Conservation (phyloP, 2,888 invertebrate species). For the Tetanocera ferruginea region DNA sequence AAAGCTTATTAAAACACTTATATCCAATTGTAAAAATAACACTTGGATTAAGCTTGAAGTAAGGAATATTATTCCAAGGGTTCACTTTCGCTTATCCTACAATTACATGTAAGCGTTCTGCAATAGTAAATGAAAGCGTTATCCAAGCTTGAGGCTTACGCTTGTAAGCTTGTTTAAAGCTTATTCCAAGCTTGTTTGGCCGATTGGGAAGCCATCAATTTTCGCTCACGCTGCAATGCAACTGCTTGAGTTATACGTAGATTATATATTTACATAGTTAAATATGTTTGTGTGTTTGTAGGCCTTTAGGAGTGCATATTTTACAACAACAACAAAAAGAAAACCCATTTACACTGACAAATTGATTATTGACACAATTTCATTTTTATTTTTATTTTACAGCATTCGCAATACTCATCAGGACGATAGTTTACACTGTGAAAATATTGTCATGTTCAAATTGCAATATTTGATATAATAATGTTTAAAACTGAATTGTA, state of each 20-base stretch:
- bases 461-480: background rate
- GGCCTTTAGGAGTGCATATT: background rate
- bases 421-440: background rate
- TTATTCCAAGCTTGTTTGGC: no score
- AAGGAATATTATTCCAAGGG: no score
- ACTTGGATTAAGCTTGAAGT: no score
- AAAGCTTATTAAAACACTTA: no score
- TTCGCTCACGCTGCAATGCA: background rate
- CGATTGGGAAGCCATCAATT: conserved; percentile 41
- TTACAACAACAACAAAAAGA: background rate
- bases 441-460: background rate
- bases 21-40: no score
- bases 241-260: background rate
- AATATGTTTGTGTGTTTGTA: background rate
- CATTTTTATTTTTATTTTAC: conserved; percentile 26
- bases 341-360: conserved; percentile 48
- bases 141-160: no score
- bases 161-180: no score
- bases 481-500: background rate
- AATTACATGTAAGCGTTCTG: no score
- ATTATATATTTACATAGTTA: background rate
- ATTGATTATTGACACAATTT: conserved; percentile 50
- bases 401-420: background rate
- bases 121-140: no score
- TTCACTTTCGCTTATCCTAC: no score